These are phyloP conservation scores for Pyrrhopygopsis socrates DNA, from an alignment of 2,888 invertebrate species.

Conservation along the genomic window DNA sequence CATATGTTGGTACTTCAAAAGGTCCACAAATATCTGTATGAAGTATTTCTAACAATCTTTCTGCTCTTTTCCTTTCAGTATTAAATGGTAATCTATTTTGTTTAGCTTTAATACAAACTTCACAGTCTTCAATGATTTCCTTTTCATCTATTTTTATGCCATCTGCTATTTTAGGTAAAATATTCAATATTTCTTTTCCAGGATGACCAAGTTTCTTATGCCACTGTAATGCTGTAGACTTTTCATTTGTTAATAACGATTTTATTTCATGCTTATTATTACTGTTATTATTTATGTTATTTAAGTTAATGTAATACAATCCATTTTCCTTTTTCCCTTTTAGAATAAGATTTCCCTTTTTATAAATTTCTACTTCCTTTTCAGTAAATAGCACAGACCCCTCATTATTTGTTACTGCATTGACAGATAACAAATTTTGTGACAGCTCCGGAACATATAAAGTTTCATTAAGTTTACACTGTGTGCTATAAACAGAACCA, in stretches of 20 bases:
- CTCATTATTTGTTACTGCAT: neutral
- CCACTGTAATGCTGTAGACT: neutral
- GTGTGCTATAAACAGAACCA: neutral
- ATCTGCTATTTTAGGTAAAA: neutral
- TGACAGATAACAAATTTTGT: neutral
- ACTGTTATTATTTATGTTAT: neutral
- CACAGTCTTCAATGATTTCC: neutral
- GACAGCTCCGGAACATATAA: neutral
- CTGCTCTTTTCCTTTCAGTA: no score
- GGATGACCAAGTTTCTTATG: neutral
- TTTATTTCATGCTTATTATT: neutral
- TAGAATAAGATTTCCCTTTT: neutral
- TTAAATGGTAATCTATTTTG: neutral
- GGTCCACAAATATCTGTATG: no score
- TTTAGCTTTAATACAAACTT: neutral
- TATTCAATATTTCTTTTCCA: neutral
- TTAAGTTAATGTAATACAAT: neutral
- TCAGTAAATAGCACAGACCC: neutral
- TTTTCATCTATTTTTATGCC: neutral
- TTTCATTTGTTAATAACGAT: neutral
- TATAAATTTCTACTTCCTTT: neutral
- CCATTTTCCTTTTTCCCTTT: neutral
- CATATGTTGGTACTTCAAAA: no score
- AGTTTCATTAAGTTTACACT: neutral
- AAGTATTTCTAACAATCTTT: no score